Percentiles rank a stretch among this genome's conserved stretches.
phyloP scores from a whole-genome alignment of 2,888 invertebrate genomes.

The Aelia acuminata region DNA sequence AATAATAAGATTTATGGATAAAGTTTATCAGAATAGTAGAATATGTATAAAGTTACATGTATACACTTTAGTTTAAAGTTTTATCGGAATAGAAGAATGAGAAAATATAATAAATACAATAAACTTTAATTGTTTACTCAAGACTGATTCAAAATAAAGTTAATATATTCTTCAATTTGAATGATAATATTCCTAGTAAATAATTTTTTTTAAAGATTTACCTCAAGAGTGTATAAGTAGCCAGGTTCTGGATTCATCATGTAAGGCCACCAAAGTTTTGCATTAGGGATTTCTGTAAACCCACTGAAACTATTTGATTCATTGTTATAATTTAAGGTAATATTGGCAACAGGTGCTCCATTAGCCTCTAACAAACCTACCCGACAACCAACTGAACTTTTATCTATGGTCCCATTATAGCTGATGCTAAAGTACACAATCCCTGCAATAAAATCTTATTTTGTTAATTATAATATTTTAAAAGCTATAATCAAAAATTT shows the following conservation, averaged over 20 bases:
- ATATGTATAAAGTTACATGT: too few relatives aligned
- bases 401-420: constrained; percentile 69
- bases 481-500: not conserved
- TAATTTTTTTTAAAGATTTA: constrained; percentile 68
- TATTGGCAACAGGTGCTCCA: constrained; percentile 73
- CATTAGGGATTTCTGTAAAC: constrained; percentile 77
- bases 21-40: too few relatives aligned
- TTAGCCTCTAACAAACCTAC: constrained; percentile 73
- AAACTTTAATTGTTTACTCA: too few relatives aligned
- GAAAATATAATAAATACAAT: not conserved
- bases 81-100: not conserved
- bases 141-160: not conserved
- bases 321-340: constrained; percentile 61
- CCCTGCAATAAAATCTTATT: constrained; percentile 69
- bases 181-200: not conserved
- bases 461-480: not conserved
- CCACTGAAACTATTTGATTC: constrained; percentile 74
- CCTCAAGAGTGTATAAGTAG: constrained; percentile 88
- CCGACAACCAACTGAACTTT: constrained; percentile 64
- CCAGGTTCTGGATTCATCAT: constrained; percentile 86
- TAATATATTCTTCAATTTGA: not conserved
- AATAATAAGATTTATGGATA: too few relatives aligned
- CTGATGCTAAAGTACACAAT: constrained; percentile 75
- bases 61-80: too few relatives aligned
- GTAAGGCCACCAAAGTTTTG: constrained; percentile 93